These are phyloP conservation scores for Acanthopagrus latus DNA, from an alignment of 2,797 vertebrate species.

Conservation along the genomic window DNA sequence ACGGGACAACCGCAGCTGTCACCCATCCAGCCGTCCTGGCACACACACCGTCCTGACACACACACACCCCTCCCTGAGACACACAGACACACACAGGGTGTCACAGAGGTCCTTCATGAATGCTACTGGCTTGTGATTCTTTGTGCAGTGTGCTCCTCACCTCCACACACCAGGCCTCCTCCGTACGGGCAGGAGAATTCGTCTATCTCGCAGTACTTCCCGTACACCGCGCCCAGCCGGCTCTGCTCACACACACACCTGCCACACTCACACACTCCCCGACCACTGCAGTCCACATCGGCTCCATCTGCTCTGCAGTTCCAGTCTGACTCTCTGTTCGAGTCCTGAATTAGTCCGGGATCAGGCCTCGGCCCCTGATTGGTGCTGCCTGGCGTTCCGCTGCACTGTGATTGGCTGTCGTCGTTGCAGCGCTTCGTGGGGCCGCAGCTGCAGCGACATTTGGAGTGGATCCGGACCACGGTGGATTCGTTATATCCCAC, in stretches of 20 bases:
- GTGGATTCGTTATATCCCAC: constrained; percentile 97
- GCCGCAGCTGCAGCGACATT: constrained; percentile 88
- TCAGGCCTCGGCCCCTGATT: constrained; percentile 34
- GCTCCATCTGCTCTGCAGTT: constrained; percentile 71
- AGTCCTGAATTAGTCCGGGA: constrained; percentile 26
- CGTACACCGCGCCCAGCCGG: constrained; percentile 90
- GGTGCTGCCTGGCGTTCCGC: background rate
- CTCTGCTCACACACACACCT: constrained; percentile 91
- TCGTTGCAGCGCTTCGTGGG: constrained; percentile 69
- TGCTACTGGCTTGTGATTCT: background rate
- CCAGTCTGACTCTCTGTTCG: constrained; percentile 48
- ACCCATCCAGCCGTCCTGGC: constrained; percentile 91
- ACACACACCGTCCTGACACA: constrained; percentile 90
- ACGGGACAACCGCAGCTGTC: constrained; percentile 89
- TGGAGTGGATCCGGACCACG: constrained; percentile 85
- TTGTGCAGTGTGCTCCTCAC: constrained; percentile 77
- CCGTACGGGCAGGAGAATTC: constrained; percentile 95
- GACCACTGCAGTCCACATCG: constrained; percentile 88
- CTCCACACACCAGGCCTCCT: constrained; percentile 90
- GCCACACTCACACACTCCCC: constrained; percentile 92
- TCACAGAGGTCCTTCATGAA: background rate
- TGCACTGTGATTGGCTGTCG: constrained; percentile 52
- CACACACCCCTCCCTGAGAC: constrained; percentile 92
- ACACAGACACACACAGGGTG: constrained; percentile 2
- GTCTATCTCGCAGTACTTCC: constrained; percentile 94